These are phyloP conservation scores for Polymixis lichenea DNA, from an alignment of 2,888 invertebrate species.

Conservation along the genomic window DNA sequence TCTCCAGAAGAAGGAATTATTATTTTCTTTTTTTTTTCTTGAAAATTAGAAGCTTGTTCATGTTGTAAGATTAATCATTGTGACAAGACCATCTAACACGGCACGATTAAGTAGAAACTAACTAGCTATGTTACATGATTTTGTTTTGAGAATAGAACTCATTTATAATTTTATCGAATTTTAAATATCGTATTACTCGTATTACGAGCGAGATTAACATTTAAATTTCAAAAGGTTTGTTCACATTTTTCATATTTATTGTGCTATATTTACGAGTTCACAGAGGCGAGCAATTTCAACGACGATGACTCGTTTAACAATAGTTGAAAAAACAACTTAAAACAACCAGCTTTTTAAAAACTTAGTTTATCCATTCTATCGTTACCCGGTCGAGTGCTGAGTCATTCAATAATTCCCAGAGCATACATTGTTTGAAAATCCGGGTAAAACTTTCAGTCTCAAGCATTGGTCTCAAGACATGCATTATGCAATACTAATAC, in stretches of 20 bases:
- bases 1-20: conserved; percentile 72
- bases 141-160: no score
- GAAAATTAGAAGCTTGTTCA: conserved; percentile 4
- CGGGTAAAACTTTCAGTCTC: no score
- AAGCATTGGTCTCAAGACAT: no score
- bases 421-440: no score
- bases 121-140: neutral
- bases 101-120: neutral
- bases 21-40: conserved; percentile 65
- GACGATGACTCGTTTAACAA: neutral
- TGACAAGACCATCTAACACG: neutral
- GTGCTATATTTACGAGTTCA: conserved; percentile 40
- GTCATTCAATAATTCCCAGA: no score
- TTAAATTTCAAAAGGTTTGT: conserved; percentile 36
- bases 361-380: no score
- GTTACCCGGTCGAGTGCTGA: no score
- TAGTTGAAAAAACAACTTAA: no score
- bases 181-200: neutral
- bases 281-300: conserved; percentile 29
- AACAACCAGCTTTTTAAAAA: no score
- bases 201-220: conserved; percentile 17
- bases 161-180: neutral
- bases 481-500: no score
- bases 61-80: neutral
- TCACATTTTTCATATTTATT: conserved; percentile 40